These are phyloP conservation scores for Caenorhabditis inopinata DNA, from an alignment of 1,140 invertebrate genomes.

Conservation along the genomic window DNA sequence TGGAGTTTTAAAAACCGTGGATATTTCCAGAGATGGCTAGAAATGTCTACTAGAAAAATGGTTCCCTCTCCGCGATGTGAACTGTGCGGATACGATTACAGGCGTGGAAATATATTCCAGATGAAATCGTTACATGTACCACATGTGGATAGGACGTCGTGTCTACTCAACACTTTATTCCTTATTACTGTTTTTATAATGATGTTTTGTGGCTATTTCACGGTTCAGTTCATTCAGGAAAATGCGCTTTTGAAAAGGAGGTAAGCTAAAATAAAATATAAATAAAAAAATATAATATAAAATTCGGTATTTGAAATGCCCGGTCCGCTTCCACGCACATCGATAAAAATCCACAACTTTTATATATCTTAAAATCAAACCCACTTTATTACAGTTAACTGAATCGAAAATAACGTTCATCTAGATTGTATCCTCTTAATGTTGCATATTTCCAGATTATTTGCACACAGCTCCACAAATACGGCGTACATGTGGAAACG, in stretches of 20 bases:
- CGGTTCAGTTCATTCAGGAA: background rate
- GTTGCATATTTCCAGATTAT: background rate
- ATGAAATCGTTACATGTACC: constrained; percentile 33
- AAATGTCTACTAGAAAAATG: constrained; percentile 46
- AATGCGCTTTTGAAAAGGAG: background rate
- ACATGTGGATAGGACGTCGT: background rate
- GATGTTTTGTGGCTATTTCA: constrained; percentile 10
- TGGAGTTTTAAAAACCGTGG: too few species aligned
- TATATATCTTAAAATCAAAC: too few species aligned
- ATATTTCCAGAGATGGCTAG: constrained; percentile 49
- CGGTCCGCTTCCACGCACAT: too few species aligned
- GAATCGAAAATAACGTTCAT: too few species aligned
- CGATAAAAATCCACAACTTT: too few species aligned
- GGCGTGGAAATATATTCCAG: constrained; percentile 41
- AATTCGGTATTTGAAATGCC: too few species aligned
- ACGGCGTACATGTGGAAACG: constrained; percentile 10
- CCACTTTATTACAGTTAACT: too few species aligned
- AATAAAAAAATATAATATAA: too few species aligned
- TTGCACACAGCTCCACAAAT: background rate
- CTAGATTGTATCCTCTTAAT: too few species aligned
- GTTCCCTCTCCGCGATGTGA: constrained; percentile 43
- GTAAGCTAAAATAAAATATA: background rate
- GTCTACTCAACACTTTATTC: background rate
- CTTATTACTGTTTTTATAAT: background rate
- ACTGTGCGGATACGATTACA: constrained; percentile 49